A percentile compares a stretch with the other conserved stretches of the same genome.
phyloP scores from a whole-genome alignment of 2,888 invertebrate species.

The Biston stratarius region DNA sequence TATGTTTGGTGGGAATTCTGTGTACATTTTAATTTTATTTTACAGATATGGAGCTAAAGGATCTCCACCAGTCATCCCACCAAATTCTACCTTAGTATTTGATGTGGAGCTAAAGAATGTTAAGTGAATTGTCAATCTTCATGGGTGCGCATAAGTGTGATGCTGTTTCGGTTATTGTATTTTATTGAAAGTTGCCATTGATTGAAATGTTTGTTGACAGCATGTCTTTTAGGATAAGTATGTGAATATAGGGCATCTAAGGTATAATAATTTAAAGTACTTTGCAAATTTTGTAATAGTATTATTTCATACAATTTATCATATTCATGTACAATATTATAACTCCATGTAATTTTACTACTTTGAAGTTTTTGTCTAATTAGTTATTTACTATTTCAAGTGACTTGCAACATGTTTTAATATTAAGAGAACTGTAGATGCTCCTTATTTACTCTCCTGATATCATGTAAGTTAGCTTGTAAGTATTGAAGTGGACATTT shows the following conservation, averaged over 20 bases:
- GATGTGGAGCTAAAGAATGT: constrained; percentile 96
- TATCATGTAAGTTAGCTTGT: constrained; percentile 56
- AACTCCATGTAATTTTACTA: constrained; percentile 1
- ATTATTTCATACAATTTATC: constrained; percentile 4
- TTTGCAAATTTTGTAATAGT: constrained; percentile 8
- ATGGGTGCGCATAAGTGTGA: constrained; percentile 56
- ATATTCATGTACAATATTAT: background rate
- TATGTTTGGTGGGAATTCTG: background rate
- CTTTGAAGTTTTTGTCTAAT: background rate
- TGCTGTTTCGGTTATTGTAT: constrained; percentile 59
- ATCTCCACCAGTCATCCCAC: constrained; percentile 94
- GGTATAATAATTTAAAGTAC: constrained; percentile 11
- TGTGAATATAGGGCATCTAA: constrained; percentile 50
- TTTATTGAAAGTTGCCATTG: constrained; percentile 63
- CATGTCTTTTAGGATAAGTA: constrained; percentile 46
- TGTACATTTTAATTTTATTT: background rate
- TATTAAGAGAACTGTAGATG: constrained; percentile 45
- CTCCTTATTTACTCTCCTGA: constrained; percentile 54
- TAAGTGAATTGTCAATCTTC: constrained; percentile 76
- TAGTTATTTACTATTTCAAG: constrained; percentile 12
- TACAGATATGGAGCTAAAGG: constrained; percentile 91
- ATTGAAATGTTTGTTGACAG: constrained; percentile 52
- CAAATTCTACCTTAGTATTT: constrained; percentile 94
- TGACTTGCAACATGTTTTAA: background rate
- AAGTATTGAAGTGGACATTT: constrained; percentile 60